A percentile compares a stretch with the other conserved stretches of the same genome.
Evolutionary conservation across 2,797 vertebrate species (phyloP).

Genomic region (Pristis pectinata): DNA sequence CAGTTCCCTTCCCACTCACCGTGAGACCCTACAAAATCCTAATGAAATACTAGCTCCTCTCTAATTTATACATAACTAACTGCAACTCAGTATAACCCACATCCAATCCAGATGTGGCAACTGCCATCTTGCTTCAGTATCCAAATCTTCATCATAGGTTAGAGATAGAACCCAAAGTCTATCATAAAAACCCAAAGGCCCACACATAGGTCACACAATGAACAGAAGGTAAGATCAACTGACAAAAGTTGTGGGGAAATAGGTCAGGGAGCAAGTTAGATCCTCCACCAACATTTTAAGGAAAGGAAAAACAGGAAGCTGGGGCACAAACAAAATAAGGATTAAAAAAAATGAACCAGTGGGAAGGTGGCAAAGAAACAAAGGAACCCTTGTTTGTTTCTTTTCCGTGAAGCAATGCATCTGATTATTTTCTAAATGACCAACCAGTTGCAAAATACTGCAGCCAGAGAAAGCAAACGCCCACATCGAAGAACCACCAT

Average conservation of each 20-base stretch:
- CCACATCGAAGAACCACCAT: not conserved
- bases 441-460: not conserved
- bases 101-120: not conserved
- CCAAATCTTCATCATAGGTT: not conserved
- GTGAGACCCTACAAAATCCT: not conserved
- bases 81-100: not conserved
- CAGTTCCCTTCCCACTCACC: not conserved
- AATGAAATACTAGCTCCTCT: not conserved
- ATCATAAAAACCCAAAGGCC: not conserved
- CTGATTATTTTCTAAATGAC: not conserved
- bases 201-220: not conserved
- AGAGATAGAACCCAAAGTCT: not conserved
- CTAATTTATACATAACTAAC: not conserved
- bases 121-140: not conserved
- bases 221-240: not conserved
- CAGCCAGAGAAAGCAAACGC: not conserved
- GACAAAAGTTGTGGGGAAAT: not conserved
- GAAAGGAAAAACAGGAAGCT: not conserved
- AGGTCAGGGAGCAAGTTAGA: not conserved
- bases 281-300: not conserved
- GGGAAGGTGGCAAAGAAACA: not conserved
- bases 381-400: not conserved
- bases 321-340: not conserved
- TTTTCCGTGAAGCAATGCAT: not conserved
- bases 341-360: not conserved